Conservation (phyloP, 2,113 vertebrate genomes). For the Ploceus nigricollis region DNA sequence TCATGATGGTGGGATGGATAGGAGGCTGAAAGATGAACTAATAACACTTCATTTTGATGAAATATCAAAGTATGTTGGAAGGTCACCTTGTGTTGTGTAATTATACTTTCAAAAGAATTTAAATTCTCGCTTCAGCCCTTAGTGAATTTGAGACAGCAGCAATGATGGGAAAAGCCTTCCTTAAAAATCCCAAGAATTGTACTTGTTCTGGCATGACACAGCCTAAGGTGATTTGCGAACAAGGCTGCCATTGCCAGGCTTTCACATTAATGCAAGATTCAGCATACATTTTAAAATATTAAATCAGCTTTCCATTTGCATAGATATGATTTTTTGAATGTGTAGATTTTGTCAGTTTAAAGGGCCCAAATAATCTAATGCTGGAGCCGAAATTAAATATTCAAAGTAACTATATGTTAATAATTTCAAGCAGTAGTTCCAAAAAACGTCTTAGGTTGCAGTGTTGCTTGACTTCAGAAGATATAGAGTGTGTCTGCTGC, state of each 20-base stretch:
- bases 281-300: conserved; percentile 12
- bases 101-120: conserved; percentile 36
- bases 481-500: neutral
- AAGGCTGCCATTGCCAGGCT: conserved; percentile 66
- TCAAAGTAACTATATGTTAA: neutral
- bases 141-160: conserved; percentile 68
- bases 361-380: neutral
- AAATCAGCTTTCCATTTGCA: conserved; percentile 3
- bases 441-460: neutral
- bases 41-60: conserved; percentile 22
- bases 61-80: conserved; percentile 20
- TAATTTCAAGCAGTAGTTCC: neutral
- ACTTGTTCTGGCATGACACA: conserved; percentile 79
- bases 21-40: conserved; percentile 12
- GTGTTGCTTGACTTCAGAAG: neutral
- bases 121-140: conserved; percentile 65
- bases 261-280: conserved; percentile 4
- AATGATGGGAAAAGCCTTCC: conserved; percentile 75
- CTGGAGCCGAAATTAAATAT: neutral
- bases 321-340: neutral
- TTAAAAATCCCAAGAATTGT: conserved; percentile 74
- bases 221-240: conserved; percentile 71
- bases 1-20: neutral
- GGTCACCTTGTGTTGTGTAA: conserved; percentile 16
- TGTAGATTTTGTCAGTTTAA: neutral